These are phyloP conservation scores for Tachuris rubrigastra DNA, from an alignment of 2,113 vertebrate genomes.

Conservation along the genomic window DNA sequence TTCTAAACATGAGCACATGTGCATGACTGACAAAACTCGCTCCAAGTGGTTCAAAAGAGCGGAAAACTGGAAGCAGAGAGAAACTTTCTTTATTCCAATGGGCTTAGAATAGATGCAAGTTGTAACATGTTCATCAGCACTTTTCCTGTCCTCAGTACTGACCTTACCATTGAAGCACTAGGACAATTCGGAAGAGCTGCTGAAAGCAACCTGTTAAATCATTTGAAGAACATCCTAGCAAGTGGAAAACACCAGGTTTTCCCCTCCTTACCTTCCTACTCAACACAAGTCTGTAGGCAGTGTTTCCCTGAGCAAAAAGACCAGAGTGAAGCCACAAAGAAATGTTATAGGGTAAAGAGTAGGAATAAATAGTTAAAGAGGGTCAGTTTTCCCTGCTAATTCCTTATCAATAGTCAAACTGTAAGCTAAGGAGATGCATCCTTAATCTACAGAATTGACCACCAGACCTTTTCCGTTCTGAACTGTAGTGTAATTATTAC, in stretches of 20 bases:
- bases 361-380: conserved; percentile 50
- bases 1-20: neutral
- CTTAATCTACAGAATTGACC: neutral
- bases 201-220: neutral
- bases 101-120: neutral
- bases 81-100: neutral
- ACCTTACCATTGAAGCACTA: neutral
- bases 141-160: neutral
- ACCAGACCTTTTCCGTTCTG: neutral
- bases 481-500: neutral
- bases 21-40: neutral
- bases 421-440: conserved; percentile 26
- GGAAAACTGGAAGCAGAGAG: neutral
- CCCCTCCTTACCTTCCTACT: neutral
- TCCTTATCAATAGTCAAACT: neutral
- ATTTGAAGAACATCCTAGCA: neutral
- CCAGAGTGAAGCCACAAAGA: neutral
- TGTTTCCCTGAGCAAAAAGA: neutral
- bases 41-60: neutral
- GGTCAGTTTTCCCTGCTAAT: neutral
- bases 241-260: neutral
- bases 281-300: neutral
- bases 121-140: neutral
- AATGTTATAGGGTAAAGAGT: neutral
- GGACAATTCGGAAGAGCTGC: neutral